phyloP scores from a whole-genome alignment of 2,113 vertebrate species.

The Clarias batrachus region DNA sequence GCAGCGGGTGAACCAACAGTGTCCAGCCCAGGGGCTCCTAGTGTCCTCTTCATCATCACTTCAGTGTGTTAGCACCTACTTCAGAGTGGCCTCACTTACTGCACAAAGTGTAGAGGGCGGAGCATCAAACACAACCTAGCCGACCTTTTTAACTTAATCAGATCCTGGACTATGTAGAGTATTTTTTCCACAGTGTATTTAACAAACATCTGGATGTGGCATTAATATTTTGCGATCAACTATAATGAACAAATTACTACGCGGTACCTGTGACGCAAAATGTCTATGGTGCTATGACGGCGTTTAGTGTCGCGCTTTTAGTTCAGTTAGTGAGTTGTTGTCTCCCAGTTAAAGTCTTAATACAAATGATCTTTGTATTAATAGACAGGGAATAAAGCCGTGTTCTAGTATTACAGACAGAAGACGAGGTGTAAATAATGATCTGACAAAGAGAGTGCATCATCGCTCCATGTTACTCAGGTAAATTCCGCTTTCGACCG shows the following conservation, averaged over 20 bases:
- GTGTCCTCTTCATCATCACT: not conserved
- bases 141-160: not conserved
- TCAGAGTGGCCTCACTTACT: not conserved
- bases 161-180: not conserved
- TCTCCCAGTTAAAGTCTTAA: not conserved
- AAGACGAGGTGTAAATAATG: not conserved
- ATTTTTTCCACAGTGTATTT: not conserved
- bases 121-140: not conserved
- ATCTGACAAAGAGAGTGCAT: not conserved
- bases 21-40: not conserved
- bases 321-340: not conserved
- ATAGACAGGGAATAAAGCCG: not conserved
- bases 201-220: not conserved
- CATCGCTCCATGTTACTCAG: not conserved
- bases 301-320: not conserved
- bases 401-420: not conserved
- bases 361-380: not conserved
- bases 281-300: not conserved
- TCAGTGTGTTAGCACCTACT: not conserved
- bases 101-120: not conserved
- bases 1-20: not conserved
- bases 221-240: not conserved
- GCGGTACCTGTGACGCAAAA: too few relatives aligned
- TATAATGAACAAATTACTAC: not conserved
- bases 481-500: not conserved